Conservation (phyloP, 2,113 vertebrate species). For the Vulpes lagopus region DNA sequence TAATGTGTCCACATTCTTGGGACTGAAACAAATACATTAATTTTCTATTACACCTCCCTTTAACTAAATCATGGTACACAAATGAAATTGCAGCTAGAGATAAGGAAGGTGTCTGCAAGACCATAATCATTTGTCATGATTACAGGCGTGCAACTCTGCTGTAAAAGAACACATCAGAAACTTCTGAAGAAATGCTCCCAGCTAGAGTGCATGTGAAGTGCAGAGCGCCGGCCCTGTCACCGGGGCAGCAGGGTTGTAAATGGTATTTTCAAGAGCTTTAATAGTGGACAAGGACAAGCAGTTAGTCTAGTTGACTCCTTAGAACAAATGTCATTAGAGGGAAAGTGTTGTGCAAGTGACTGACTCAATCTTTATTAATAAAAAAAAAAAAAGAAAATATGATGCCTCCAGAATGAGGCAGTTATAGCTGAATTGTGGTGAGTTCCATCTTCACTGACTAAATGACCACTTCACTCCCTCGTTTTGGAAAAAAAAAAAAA, state of each 20-base stretch:
- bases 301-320: conserved; percentile 70
- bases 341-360: conserved; percentile 63
- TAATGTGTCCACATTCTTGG: conserved; percentile 17
- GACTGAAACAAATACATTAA: conserved; percentile 55
- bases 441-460: not conserved
- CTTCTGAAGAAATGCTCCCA: conserved; percentile 65
- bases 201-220: conserved; percentile 65
- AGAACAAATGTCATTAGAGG: conserved; percentile 68
- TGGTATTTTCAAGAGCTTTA: conserved; percentile 71
- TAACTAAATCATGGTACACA: conserved; percentile 53
- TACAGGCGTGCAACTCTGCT: conserved; percentile 10
- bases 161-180: conserved; percentile 31
- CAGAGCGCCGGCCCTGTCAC: conserved; percentile 52
- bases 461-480: conserved; percentile 24
- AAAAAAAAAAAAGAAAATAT: conserved; percentile 54
- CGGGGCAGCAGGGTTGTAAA: conserved; percentile 49
- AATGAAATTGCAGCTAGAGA: conserved; percentile 61
- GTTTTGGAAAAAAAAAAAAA: not conserved
- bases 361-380: conserved; percentile 57
- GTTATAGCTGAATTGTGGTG: conserved; percentile 25
- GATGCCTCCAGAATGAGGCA: conserved; percentile 59
- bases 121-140: conserved; percentile 22
- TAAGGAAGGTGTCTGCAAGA: conserved; percentile 41
- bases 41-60: conserved; percentile 51
- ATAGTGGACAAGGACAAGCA: conserved; percentile 64